Evolutionary conservation across 2,113 vertebrate genomes (phyloP).

Genomic region (Benitochromis conjunctus): DNA sequence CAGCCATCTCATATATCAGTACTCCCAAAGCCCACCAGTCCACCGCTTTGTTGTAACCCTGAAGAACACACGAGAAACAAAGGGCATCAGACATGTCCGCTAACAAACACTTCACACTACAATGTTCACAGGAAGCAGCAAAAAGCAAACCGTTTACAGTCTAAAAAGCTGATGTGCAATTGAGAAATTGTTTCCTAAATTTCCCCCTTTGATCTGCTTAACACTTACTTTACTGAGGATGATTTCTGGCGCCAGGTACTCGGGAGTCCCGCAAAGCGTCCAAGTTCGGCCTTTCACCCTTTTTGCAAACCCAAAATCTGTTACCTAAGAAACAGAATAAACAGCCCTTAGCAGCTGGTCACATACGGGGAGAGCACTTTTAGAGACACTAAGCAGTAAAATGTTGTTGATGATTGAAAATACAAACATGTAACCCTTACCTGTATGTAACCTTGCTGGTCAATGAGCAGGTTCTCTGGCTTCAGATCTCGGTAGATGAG

Average conservation of each 20-base stretch:
- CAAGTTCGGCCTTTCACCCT: conserved; percentile 92
- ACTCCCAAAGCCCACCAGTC: conserved; percentile 95
- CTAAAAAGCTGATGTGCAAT: background rate
- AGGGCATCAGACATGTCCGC: background rate
- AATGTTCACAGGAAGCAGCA: background rate
- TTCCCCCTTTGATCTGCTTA: background rate
- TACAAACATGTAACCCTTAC: conserved; percentile 31
- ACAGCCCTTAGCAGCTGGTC: background rate
- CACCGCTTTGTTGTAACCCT: conserved; percentile 95
- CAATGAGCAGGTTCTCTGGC: conserved; percentile 92
- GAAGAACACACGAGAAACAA: background rate
- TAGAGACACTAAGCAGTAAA: background rate
- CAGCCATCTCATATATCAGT: conserved; percentile 94
- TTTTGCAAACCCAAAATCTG: conserved; percentile 94
- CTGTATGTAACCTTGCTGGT: conserved; percentile 92
- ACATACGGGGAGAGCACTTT: background rate
- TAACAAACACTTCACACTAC: background rate
- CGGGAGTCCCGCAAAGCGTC: conserved; percentile 91
- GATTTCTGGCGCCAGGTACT: conserved; percentile 92
- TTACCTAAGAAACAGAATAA: conserved; percentile 73
- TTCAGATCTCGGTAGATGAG: conserved; percentile 95
- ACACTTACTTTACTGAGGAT: conserved; percentile 87
- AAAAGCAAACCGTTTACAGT: background rate
- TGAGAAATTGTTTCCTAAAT: background rate
- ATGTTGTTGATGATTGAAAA: background rate